These are phyloP conservation scores for Zenarchopterus dispar DNA, from an alignment of 2,797 vertebrate species.

Conservation along the genomic window DNA sequence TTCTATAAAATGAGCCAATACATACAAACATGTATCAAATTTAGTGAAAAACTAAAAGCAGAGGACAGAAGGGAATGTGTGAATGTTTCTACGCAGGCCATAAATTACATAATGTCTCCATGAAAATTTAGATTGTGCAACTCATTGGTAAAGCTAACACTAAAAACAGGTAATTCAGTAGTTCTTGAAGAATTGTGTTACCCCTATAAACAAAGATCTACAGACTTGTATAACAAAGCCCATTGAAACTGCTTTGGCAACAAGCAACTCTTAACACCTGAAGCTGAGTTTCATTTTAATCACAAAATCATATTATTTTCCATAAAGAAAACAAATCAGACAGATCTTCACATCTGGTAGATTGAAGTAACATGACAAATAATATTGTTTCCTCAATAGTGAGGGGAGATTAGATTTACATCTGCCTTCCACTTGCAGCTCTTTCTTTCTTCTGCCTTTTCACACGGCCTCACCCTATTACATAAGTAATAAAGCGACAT, in stretches of 20 bases:
- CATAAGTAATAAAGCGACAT: conserved; percentile 52
- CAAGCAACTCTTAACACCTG: neutral
- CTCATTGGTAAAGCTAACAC: neutral
- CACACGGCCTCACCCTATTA: conserved; percentile 58
- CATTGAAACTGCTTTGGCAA: neutral
- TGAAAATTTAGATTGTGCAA: neutral
- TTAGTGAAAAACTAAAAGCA: neutral
- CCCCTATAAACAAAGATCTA: neutral
- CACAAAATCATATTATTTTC: neutral
- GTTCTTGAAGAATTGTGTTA: neutral
- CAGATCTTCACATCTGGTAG: neutral
- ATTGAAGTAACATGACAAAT: neutral
- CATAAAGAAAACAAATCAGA: neutral
- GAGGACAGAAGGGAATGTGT: neutral
- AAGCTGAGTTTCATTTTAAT: neutral
- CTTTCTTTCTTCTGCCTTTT: conserved; percentile 30
- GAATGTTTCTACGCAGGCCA: neutral
- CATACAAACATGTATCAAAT: neutral
- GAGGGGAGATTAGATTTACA: conserved; percentile 3
- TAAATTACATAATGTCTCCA: neutral
- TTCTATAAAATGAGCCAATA: conserved; percentile 1
- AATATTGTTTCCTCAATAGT: neutral
- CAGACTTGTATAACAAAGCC: neutral
- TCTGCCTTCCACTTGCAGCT: conserved; percentile 31
- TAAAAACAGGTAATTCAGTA: neutral